Evolutionary conservation across 1,140 invertebrate species (phyloP), one percentile per base, ranked within the genome.

Genomic region (Lepidostoma basale): DNA sequence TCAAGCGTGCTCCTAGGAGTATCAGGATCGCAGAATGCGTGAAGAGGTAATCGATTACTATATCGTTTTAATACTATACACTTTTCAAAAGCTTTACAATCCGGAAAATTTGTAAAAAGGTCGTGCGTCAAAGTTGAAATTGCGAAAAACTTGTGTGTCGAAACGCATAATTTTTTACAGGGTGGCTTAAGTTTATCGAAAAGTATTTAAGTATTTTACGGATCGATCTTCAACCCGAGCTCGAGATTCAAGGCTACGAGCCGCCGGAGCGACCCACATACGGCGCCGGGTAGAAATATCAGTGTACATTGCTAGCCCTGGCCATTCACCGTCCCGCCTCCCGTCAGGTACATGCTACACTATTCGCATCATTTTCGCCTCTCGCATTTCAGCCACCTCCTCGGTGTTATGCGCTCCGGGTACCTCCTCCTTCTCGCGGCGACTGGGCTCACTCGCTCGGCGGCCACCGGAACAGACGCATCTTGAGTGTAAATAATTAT

Each of bases 291-390:
- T 69, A 62, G 67, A 67, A 62, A 72, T 73, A 73, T 67, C 64
- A 25, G n/a, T 42, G 67, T 60, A 60, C 44, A 62, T 67, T 60
- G 63, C 63, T 64, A 69, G 45, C 63, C 36, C 67, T 66, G 39
- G 64, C 71, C 71, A 69, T 69, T 73, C 67, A 59, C 71, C 64
- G 60, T 73, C 67, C 71, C 67, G 71, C 66, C 71, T 63, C 64
- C 67, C 71, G 20, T 54, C 67, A 67, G 67, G 67, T 69, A 60
- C 44, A 40, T 59, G 67, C 67, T 28, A 42, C 49, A 62, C 67
- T 69, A 62, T 69, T 69, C 59, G 62, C 62, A 45, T 56, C 44
- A 67, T 68, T 68, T 68, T 64, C 49, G 65, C 56, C 63, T 59
- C 40, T 62, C 69, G 58, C 62, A 49, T 54, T 62, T 45, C 30